Conservation (phyloP, 1,140 invertebrate genomes). For the Akabosia matsudoensis region DNA sequence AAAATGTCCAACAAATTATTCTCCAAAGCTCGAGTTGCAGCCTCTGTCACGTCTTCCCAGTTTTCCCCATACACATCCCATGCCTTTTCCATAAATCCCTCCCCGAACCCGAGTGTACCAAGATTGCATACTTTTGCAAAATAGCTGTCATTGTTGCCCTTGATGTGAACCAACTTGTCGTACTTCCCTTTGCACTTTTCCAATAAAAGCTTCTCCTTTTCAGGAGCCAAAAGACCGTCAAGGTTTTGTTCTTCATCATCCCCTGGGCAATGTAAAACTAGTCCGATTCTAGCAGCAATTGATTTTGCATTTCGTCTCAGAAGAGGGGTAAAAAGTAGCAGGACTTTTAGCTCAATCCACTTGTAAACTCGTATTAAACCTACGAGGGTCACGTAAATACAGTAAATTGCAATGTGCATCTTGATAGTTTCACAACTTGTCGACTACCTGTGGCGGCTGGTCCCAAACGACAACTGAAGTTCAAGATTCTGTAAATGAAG, state of each 20-base stretch:
- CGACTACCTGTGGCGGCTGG: not conserved
- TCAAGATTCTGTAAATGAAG: too few relatives aligned
- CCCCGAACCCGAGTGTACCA: too few relatives aligned
- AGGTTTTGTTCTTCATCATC: not conserved
- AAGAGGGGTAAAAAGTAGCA: not conserved
- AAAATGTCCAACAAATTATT: not conserved
- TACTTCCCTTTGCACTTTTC: not conserved
- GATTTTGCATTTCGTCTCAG: not conserved
- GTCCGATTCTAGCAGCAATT: not conserved
- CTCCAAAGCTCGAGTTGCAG: not conserved
- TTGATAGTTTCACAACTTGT: not conserved
- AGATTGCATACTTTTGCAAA: too few relatives aligned
- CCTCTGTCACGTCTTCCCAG: constrained; percentile 12
- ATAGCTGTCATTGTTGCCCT: not conserved
- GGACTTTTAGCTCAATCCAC: not conserved
- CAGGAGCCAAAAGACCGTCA: not conserved
- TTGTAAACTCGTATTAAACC: not conserved
- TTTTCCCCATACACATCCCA: too few relatives aligned
- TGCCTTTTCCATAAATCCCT: too few relatives aligned
- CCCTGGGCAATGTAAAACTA: not conserved
- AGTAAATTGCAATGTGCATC: not conserved
- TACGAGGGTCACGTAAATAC: not conserved
- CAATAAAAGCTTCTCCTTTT: not conserved
- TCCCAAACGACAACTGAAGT: not conserved
- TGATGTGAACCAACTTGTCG: not conserved